These are phyloP conservation scores for Sebastes itinus DNA, from an alignment of 2,797 vertebrate genomes.

Conservation along the genomic window DNA sequence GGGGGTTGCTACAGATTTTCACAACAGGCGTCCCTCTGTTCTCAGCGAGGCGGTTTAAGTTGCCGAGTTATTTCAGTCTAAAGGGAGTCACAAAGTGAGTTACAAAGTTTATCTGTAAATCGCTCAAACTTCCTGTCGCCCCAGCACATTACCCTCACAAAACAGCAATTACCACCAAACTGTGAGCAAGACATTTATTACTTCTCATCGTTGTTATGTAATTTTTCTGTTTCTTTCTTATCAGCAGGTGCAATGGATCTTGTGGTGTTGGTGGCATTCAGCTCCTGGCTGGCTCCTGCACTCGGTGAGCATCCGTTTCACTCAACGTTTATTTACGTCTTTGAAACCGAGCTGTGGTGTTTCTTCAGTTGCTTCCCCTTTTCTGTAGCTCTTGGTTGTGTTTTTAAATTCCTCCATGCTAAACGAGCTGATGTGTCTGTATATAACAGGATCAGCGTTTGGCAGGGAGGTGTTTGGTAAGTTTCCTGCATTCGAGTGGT, in stretches of 20 bases:
- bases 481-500: constrained; percentile 49
- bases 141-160: neutral
- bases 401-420: constrained; percentile 4
- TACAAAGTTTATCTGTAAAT: constrained; percentile 11
- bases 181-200: neutral
- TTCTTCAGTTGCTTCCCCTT: neutral
- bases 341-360: neutral
- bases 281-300: constrained; percentile 70
- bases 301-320: constrained; percentile 66
- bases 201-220: neutral
- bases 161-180: neutral
- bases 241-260: constrained; percentile 74
- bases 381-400: constrained; percentile 5
- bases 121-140: neutral
- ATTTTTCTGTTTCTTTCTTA: neutral
- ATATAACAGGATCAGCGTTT: constrained; percentile 80
- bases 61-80: neutral
- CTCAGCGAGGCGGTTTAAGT: neutral
- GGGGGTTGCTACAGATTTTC: neutral
- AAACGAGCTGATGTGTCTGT: constrained; percentile 61
- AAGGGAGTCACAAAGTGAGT: neutral
- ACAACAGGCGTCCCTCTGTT: constrained; percentile 23
- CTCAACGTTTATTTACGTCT: neutral
- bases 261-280: constrained; percentile 63
- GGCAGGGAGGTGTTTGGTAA: constrained; percentile 83